A percentile compares a stretch with the other conserved stretches of the same genome.
Conservation (phyloP, 2,888 invertebrate species). For the Diplolepis rosae region DNA sequence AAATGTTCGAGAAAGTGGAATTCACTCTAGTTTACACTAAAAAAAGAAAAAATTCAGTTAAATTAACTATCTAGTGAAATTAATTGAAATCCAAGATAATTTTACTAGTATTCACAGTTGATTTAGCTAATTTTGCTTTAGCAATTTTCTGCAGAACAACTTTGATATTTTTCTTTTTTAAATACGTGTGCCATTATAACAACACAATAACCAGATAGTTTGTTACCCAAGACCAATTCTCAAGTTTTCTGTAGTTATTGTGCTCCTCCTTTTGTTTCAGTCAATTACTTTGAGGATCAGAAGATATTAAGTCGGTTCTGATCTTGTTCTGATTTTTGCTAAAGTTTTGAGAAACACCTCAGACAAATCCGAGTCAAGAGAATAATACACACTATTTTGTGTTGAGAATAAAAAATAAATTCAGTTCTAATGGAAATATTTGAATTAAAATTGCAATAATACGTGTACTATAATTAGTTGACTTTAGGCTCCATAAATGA, state of each 20-base stretch:
- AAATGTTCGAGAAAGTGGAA: conserved; percentile 6
- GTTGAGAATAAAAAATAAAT: no score
- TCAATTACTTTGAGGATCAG: conserved; percentile 12
- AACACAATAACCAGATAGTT: conserved; percentile 1
- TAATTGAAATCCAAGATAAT: no score
- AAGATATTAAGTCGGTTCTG: not conserved
- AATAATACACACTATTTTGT: conserved; percentile 2
- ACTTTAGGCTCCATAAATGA: no score
- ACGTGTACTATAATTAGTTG: no score
- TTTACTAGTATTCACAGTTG: no score
- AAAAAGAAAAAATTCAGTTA: no score
- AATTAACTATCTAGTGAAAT: no score
- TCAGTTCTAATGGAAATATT: no score
- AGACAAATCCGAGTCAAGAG: conserved; percentile 1
- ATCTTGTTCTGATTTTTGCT: conserved; percentile 13
- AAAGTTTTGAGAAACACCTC: conserved; percentile 12
- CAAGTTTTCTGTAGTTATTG: not conserved
- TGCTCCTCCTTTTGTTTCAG: conserved; percentile 15
- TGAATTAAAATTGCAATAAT: no score
- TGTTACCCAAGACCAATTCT: not conserved
- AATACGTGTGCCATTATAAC: not conserved
- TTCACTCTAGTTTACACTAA: not conserved
- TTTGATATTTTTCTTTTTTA: conserved; percentile 8
- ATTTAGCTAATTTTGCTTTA: no score
- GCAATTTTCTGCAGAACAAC: conserved; percentile 9